Evolutionary conservation across 2,888 invertebrate genomes (phyloP).

Genomic region (Cephus pulcher): DNA sequence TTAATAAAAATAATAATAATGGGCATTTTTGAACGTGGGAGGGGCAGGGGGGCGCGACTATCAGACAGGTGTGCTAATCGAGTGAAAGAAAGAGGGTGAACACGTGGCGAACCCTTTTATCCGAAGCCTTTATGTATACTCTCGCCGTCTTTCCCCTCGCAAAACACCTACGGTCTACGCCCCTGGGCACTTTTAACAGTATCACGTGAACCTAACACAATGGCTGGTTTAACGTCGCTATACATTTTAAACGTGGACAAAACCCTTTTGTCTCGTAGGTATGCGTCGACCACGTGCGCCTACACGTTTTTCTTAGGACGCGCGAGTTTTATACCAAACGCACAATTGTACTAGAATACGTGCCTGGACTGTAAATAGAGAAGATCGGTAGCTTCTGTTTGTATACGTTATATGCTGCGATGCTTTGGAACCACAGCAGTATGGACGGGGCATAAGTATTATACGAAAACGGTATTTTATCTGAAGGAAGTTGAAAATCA

Average conservation of each 20-base stretch:
- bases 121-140: background rate
- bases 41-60: background rate
- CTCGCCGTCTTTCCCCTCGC: background rate
- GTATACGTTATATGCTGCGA: background rate
- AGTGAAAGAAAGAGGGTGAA: background rate
- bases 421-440: background rate
- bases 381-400: background rate
- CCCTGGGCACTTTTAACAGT: background rate
- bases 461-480: background rate
- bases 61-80: slow-evolving; percentile 1
- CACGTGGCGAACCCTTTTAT: background rate
- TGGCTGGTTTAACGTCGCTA: background rate
- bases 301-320: background rate
- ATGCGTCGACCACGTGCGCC: background rate
- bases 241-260: background rate
- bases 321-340: background rate
- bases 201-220: background rate
- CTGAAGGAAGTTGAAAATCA: background rate
- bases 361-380: background rate
- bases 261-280: background rate
- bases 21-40: background rate
- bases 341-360: background rate
- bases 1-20: background rate
- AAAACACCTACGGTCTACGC: background rate
- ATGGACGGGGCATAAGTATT: background rate